phyloP scores from a whole-genome alignment of 2,113 vertebrate genomes.

The Clinocottus analis region DNA sequence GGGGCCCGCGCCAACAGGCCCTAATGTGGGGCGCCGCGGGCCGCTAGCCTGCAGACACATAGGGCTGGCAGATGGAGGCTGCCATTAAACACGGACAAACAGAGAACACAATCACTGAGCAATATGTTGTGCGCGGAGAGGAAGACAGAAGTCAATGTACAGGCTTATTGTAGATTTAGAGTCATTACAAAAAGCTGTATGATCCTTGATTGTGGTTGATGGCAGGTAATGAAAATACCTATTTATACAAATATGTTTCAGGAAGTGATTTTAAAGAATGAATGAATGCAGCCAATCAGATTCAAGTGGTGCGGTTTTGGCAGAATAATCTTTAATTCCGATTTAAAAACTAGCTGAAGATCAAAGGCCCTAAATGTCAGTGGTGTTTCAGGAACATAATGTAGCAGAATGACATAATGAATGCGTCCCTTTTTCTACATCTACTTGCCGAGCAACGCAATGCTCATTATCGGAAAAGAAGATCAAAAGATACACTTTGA shows the following conservation, averaged over 20 bases:
- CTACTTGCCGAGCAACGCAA: not conserved
- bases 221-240: constrained; percentile 8
- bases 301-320: not conserved
- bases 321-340: not conserved
- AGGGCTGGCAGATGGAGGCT: constrained; percentile 80
- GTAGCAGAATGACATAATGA: not conserved
- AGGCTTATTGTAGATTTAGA: constrained; percentile 43
- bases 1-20: constrained; percentile 79
- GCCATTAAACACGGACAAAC: constrained; percentile 79
- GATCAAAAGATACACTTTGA: not conserved
- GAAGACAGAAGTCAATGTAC: constrained; percentile 31
- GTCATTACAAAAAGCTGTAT: constrained; percentile 37
- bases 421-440: not conserved
- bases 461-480: not conserved
- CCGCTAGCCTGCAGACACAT: constrained; percentile 78
- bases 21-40: constrained; percentile 81
- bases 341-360: not conserved
- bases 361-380: not conserved
- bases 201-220: constrained; percentile 23
- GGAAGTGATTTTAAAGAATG: constrained; percentile 1
- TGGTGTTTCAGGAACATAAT: not conserved
- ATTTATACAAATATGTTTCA: not conserved
- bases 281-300: not conserved
- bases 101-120: constrained; percentile 71
- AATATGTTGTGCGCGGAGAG: constrained; percentile 53